Conservation (phyloP, 30 jellyfish, hydroid and myxozoan species). For the Aurelia sp. region DNA sequence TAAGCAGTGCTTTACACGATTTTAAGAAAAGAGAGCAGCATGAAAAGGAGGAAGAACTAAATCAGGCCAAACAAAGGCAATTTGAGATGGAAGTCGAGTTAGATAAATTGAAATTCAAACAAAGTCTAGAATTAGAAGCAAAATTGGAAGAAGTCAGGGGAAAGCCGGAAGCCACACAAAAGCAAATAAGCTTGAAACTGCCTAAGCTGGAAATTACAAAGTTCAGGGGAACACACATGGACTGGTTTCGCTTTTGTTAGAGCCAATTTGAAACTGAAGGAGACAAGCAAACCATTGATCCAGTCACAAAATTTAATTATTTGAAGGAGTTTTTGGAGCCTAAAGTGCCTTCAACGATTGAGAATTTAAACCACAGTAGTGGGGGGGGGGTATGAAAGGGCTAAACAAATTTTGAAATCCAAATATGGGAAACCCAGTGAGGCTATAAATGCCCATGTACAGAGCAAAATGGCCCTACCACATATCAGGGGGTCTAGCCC, state of each 20-base stretch:
- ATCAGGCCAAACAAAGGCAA: slow-evolving; percentile 10
- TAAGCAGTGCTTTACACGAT: not conserved
- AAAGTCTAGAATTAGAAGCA: slow-evolving; percentile 4
- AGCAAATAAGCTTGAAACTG: not conserved
- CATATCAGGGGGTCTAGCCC: slow-evolving; percentile 41
- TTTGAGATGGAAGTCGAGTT: slow-evolving; percentile 12
- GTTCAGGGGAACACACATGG: slow-evolving; percentile 41
- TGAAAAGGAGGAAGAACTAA: not conserved
- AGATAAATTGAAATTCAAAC: not conserved
- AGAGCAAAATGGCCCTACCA: slow-evolving; percentile 31
- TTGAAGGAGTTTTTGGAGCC: slow-evolving; percentile 36
- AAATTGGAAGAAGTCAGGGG: not conserved
- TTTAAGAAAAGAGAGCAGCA: not conserved
- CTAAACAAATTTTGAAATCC: slow-evolving; percentile 17
- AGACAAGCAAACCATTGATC: slow-evolving; percentile 14
- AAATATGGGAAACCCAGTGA: slow-evolving; percentile 61
- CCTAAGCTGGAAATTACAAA: slow-evolving; percentile 6
- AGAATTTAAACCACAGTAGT: too few species aligned
- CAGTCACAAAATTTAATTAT: slow-evolving; percentile 33
- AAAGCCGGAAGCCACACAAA: slow-evolving; percentile 7
- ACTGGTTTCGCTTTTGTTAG: slow-evolving; percentile 63
- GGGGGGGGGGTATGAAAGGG: too few species aligned
- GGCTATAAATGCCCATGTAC: slow-evolving; percentile 48
- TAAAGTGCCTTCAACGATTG: slow-evolving; percentile 10
- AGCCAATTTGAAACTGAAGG: slow-evolving; percentile 44